phyloP scores from a whole-genome alignment of 2,797 vertebrate species.

The Apogon hyalosoma region DNA sequence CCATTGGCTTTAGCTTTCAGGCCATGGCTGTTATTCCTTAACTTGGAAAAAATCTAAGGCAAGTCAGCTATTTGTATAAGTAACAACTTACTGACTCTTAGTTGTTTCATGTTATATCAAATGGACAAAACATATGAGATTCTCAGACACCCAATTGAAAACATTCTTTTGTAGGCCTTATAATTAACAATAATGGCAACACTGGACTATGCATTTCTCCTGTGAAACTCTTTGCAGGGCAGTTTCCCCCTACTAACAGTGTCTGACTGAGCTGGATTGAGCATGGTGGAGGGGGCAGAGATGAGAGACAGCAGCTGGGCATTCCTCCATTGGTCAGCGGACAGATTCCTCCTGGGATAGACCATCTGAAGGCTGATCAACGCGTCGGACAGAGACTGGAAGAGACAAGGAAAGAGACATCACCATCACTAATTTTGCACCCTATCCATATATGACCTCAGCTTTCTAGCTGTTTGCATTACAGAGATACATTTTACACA shows the following conservation, averaged over 20 bases:
- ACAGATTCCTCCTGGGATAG: constrained; percentile 96
- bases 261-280: constrained; percentile 98
- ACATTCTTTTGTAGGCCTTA: no score
- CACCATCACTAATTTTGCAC: not conserved
- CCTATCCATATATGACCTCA: no score
- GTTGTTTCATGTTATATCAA: no score
- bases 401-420: not conserved
- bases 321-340: constrained; percentile 98
- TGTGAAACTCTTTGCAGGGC: not conserved
- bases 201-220: not conserved
- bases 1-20: no score
- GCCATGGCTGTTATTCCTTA: no score
- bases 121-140: no score
- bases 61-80: no score
- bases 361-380: constrained; percentile 98
- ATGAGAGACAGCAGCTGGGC: constrained; percentile 97
- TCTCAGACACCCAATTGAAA: no score
- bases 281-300: constrained; percentile 98
- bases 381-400: constrained; percentile 95
- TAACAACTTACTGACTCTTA: no score
- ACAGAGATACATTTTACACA: no score
- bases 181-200: not conserved
- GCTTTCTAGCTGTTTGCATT: no score
- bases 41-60: no score
- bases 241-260: constrained; percentile 83